Evolutionary conservation across 2,797 vertebrate species (phyloP).

Genomic region (Malurus leucopterus): DNA sequence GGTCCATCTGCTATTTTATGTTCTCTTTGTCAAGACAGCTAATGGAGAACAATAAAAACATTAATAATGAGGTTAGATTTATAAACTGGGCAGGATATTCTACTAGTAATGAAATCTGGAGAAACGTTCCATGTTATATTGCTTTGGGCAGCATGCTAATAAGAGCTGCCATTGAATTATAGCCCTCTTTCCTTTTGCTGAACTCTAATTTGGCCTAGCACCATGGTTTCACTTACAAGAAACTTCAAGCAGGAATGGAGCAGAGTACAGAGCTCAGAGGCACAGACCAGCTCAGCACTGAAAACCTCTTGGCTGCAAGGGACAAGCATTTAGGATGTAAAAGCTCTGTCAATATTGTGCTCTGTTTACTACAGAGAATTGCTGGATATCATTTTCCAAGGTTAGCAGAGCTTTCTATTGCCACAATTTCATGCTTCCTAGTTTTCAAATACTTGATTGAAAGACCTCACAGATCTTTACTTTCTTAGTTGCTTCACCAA

Average conservation of each 20-base stretch:
- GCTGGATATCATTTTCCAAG: slow-evolving; percentile 21
- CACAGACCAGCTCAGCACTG: background rate
- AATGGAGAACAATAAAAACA: slow-evolving; percentile 47
- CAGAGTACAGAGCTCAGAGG: background rate
- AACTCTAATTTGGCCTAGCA: slow-evolving; percentile 46
- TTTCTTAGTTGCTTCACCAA: background rate
- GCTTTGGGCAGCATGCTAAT: slow-evolving; percentile 38
- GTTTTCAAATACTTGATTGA: slow-evolving; percentile 35
- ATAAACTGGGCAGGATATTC: slow-evolving; percentile 43
- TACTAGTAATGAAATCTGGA: slow-evolving; percentile 29
- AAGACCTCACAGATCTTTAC: slow-evolving; percentile 19
- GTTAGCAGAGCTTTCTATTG: background rate
- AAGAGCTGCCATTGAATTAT: slow-evolving; percentile 33
- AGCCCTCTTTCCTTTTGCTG: background rate
- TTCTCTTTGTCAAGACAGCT: background rate
- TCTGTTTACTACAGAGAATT: slow-evolving; percentile 27
- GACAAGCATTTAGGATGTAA: background rate
- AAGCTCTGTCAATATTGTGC: background rate
- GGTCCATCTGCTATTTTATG: slow-evolving; percentile 15
- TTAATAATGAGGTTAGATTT: slow-evolving; percentile 45
- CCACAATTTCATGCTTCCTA: slow-evolving; percentile 10
- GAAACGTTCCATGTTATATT: slow-evolving; percentile 14
- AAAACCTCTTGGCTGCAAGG: background rate
- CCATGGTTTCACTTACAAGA: background rate
- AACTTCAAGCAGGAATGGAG: background rate